Base-by-base conservation (phyloP, 2,888 invertebrate species). In the Ypsolopha scabrella region DNA sequence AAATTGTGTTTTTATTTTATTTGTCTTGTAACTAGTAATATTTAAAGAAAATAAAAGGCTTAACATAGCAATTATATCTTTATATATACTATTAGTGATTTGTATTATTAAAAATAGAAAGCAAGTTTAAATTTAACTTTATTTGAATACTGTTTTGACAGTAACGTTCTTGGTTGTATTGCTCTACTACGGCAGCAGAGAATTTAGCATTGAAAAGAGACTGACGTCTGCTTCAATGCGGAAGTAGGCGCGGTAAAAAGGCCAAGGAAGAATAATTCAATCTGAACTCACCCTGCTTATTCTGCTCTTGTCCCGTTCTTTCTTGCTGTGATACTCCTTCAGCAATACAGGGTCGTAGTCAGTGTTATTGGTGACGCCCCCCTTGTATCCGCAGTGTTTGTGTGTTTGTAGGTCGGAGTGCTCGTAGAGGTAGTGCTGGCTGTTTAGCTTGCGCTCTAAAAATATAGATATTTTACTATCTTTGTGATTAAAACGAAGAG, bases 401-500 rank as follows among this genome's bases (percentile, higher is more conserved):
- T 89, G 85, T 6, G 77, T 70, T 52, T 78, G 74, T 44, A 92
- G 75, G 67, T 94, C 90, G 1, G 87, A 76, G 63, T 93, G 92
- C 58, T 88, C 90, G 76, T 92, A 93, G 14, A 93, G 58, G 68
- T 88, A 91, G 73, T 92, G 92, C 6, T 71, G 64, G 0, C 87
- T 77, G 54, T 85, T 78, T 56, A 90, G 72, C 13, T 76, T 72
- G 38, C 79, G 78, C 9, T 72, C 80, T 76, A 71, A 52, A 57
- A 78, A 37, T 9, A 47, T 13, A 54, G 41, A 43, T 10, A 41
- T 10, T 7, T 13, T 41, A n/a, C n/a, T n/a, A n/a, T n/a, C n/a
- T n/a, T n/a, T n/a, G n/a, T n/a, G n/a, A n/a, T n/a, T n/a, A n/a
- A n/a, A n/a, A n/a, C n/a, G n/a, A n/a, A n/a, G n/a, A n/a, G n/a